phyloP scores from a whole-genome alignment of 2,113 vertebrate genomes.

The Colaptes auratus region DNA sequence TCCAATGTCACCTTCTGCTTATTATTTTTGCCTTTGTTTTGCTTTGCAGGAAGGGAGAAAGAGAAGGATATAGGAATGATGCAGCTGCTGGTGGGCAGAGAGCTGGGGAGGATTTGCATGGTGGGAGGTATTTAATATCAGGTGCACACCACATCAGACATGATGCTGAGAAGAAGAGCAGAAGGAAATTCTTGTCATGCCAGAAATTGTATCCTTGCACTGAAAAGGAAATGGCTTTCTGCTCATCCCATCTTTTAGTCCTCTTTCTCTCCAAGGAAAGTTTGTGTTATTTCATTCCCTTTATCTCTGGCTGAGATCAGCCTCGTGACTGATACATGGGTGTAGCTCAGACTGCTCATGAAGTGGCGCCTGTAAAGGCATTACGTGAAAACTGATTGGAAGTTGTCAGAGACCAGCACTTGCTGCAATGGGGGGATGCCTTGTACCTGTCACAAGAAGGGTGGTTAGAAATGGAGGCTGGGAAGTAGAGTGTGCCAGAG shows the following conservation, averaged over 20 bases:
- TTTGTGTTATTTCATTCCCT: not conserved
- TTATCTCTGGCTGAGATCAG: not conserved
- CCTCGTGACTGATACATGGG: not conserved
- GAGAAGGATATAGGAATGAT: not conserved
- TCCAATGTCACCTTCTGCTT: not conserved
- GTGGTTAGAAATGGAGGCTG: not conserved
- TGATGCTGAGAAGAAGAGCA: not conserved
- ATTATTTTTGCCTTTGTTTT: not conserved
- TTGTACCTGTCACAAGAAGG: not conserved
- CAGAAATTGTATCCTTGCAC: not conserved
- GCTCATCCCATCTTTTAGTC: not conserved
- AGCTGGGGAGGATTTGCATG: not conserved
- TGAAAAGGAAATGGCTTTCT: not conserved
- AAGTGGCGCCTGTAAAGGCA: not conserved
- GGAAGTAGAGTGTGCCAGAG: not conserved
- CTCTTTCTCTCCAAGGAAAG: not conserved
- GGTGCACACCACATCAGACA: not conserved
- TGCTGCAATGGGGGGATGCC: not conserved
- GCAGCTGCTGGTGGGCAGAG: accelerated
- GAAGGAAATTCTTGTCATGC: not conserved
- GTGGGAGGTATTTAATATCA: not conserved
- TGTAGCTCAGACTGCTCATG: not conserved
- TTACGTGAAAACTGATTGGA: not conserved
- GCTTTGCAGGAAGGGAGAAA: not conserved
- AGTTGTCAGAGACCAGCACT: not conserved